A percentile compares a stretch with the other conserved stretches of the same genome.
phyloP scores from a whole-genome alignment of 2,797 vertebrate genomes.

The Miichthys miiuy region DNA sequence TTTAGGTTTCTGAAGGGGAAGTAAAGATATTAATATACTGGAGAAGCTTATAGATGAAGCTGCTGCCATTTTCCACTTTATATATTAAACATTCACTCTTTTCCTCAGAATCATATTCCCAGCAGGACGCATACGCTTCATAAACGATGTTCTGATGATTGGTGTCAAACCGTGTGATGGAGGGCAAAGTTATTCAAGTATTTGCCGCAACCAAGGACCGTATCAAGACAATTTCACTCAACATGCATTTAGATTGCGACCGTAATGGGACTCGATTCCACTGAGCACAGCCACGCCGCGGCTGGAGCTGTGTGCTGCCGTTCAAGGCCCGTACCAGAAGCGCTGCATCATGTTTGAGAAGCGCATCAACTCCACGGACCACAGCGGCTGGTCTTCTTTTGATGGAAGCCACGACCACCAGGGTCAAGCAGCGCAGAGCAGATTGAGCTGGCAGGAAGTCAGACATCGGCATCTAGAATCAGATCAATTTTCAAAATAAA shows the following conservation, averaged over 20 bases:
- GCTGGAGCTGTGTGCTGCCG: too few species aligned
- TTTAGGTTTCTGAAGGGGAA: not conserved
- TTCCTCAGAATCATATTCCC: not conserved
- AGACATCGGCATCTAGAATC: too few species aligned
- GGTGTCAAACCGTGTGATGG: not conserved
- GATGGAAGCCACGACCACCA: too few species aligned
- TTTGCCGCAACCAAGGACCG: not conserved
- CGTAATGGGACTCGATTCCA: not conserved
- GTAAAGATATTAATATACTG: not conserved
- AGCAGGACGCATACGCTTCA: conserved; percentile 3
- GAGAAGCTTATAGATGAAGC: not conserved
- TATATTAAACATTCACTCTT: not conserved
- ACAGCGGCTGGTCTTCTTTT: too few species aligned
- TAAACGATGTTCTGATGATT: conserved; percentile 4
- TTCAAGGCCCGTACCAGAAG: too few species aligned
- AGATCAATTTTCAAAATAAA: too few species aligned
- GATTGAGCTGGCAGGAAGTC: too few species aligned
- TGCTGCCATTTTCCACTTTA: not conserved
- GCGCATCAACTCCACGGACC: too few species aligned
- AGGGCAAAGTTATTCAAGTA: conserved; percentile 4
- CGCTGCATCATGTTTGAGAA: too few species aligned
- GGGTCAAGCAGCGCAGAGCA: too few species aligned
- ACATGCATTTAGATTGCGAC: conserved; percentile 5
- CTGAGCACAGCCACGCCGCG: too few species aligned
- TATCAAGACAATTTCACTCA: not conserved